These are phyloP conservation scores for Indri indri DNA, from an alignment of 2,113 vertebrate species.

Conservation along the genomic window DNA sequence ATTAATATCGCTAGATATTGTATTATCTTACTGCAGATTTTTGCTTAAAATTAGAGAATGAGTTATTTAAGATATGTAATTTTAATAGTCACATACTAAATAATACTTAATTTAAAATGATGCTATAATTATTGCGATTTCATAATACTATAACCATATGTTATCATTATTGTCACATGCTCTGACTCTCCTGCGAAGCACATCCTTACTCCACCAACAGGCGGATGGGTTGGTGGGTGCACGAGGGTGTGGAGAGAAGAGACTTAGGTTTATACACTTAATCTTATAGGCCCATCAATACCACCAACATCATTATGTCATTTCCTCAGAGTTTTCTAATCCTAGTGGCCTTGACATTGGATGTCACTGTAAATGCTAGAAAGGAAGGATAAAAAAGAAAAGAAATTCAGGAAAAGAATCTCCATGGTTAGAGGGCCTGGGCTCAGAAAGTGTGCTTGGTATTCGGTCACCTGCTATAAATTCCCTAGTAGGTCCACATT, in stretches of 20 bases:
- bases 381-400: not conserved
- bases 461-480: not conserved
- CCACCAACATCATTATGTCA: not conserved
- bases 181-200: not conserved
- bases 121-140: not conserved
- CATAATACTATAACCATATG: not conserved
- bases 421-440: not conserved
- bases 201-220: not conserved
- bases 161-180: not conserved
- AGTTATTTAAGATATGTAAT: not conserved
- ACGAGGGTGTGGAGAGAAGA: not conserved
- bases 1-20: not conserved
- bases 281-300: not conserved
- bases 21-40: not conserved
- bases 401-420: not conserved
- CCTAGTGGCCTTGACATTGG: not conserved
- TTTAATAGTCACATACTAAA: not conserved
- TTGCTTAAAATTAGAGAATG: not conserved
- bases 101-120: not conserved
- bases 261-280: not conserved
- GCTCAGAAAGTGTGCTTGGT: not conserved
- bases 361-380: not conserved
- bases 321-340: not conserved
- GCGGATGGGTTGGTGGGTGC: not conserved
- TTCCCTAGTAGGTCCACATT: not conserved